These are phyloP conservation scores for Etheostoma cragini DNA, from an alignment of 2,113 vertebrate genomes.

Conservation along the genomic window DNA sequence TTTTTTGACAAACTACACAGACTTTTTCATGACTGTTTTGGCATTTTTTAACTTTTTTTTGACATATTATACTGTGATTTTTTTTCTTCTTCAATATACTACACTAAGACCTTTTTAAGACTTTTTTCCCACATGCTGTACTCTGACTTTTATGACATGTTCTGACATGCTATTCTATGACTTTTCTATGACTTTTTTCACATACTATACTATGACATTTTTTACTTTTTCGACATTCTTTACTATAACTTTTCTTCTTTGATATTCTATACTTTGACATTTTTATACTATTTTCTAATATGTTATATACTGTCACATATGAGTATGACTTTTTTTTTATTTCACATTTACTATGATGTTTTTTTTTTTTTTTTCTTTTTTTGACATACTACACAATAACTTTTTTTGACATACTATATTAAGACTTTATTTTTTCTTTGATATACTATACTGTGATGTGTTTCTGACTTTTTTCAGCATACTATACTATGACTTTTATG, in stretches of 20 bases:
- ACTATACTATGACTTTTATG: neutral
- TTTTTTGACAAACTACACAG: neutral
- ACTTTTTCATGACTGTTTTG: neutral
- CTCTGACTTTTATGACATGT: neutral
- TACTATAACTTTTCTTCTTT: too few relatives aligned
- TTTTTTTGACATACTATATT: neutral
- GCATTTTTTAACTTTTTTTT: too few relatives aligned
- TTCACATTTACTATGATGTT: too few relatives aligned
- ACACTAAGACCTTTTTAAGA: too few relatives aligned
- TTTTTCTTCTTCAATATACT: neutral
- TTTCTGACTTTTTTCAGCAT: neutral
- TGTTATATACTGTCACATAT: too few relatives aligned
- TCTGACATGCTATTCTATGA: neutral
- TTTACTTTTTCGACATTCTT: too few relatives aligned
- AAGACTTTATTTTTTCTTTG: neutral
- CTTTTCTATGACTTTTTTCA: neutral
- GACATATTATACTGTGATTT: too few relatives aligned
- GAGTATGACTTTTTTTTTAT: too few relatives aligned
- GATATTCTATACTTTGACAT: too few relatives aligned
- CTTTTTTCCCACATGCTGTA: neutral
- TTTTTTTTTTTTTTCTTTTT: neutral
- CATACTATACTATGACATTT: neutral
- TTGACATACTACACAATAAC: neutral
- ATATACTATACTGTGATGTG: neutral
- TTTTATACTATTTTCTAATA: too few relatives aligned